Conservation (phyloP, 92 coral and sea anemone genomes). For the Palythoa caribaeorum region DNA sequence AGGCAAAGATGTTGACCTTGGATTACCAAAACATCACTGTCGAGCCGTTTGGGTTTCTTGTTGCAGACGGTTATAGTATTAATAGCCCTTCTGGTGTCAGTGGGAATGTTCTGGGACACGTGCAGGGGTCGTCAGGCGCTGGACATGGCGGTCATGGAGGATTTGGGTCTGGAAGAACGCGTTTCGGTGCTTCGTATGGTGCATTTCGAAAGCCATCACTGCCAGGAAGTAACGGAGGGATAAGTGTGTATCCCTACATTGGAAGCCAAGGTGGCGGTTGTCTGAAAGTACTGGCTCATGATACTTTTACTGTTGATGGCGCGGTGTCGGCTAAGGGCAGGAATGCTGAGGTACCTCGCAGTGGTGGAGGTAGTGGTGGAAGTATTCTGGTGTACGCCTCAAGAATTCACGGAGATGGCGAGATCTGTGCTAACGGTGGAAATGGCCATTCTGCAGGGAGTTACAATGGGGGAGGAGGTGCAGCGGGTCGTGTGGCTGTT, state of each 20-base stretch:
- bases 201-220: constrained; percentile 54
- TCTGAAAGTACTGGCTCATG: constrained; percentile 70
- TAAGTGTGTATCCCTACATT: constrained; percentile 63
- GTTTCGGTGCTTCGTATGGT: constrained; percentile 70
- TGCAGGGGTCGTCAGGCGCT: constrained; percentile 70
- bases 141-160: constrained; percentile 85
- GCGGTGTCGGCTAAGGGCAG: constrained; percentile 65
- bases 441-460: constrained; percentile 51
- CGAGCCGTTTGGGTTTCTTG: constrained; percentile 66
- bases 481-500: constrained; percentile 72
- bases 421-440: constrained; percentile 67
- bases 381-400: constrained; percentile 63
- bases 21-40: constrained; percentile 71
- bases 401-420: constrained; percentile 71
- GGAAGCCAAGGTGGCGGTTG: constrained; percentile 74
- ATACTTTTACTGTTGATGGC: constrained; percentile 68
- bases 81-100: constrained; percentile 40
- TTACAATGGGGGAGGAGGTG: constrained; percentile 72
- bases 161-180: constrained; percentile 52
- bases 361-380: constrained; percentile 82
- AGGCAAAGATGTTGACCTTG: constrained; percentile 57
- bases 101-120: constrained; percentile 58
- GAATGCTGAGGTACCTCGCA: constrained; percentile 52
- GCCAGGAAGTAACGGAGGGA: constrained; percentile 71
- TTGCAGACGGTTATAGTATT: constrained; percentile 43